phyloP scores from a whole-genome alignment of 2,797 vertebrate genomes.

The Alca torda region DNA sequence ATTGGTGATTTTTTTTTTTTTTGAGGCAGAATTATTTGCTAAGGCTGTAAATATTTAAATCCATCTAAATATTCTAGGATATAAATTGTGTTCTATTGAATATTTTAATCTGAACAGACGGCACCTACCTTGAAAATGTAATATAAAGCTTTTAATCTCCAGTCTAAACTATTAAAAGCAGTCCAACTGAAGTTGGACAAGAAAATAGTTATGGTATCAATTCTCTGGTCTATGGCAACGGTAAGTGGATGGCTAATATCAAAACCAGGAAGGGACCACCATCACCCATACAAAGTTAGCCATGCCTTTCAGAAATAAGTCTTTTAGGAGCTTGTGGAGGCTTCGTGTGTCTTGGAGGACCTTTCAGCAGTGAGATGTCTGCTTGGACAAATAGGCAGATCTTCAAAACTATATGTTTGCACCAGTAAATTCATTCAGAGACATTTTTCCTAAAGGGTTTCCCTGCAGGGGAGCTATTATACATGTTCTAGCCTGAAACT shows the following conservation, averaged over 20 bases:
- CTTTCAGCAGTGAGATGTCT: background rate
- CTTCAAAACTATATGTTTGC: slow-evolving; percentile 28
- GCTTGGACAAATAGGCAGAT: background rate
- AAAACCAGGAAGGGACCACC: background rate
- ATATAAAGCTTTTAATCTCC: background rate
- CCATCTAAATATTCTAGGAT: background rate
- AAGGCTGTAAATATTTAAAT: background rate
- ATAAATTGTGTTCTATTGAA: background rate
- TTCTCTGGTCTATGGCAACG: background rate
- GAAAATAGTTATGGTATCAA: background rate
- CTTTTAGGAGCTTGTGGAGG: background rate
- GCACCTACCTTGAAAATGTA: background rate
- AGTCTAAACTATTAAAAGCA: background rate
- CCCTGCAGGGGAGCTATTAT: slow-evolving; percentile 35
- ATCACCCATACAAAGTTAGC: background rate
- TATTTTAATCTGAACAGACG: background rate
- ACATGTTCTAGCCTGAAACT: slow-evolving; percentile 37
- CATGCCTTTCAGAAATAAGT: background rate
- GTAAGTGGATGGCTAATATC: background rate
- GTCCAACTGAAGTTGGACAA: background rate
- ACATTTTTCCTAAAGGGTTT: slow-evolving; percentile 46
- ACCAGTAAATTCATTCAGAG: background rate
- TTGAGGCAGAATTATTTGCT: background rate
- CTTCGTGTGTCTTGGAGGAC: background rate
- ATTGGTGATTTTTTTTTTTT: background rate